These are phyloP conservation scores for Drepanosiphum platanoidis DNA, from an alignment of 2,888 invertebrate species.

Conservation along the genomic window DNA sequence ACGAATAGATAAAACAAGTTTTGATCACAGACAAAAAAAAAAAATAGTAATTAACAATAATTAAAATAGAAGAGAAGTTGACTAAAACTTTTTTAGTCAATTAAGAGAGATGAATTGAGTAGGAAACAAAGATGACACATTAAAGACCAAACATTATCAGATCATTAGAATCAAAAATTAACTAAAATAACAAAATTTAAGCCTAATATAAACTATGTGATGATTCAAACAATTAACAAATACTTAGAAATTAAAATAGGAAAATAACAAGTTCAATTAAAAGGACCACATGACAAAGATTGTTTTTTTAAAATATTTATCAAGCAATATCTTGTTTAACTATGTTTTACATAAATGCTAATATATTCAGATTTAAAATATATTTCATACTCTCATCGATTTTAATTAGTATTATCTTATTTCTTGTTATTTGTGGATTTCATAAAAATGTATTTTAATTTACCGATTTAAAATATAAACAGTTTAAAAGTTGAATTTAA, in stretches of 20 bases:
- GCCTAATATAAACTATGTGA: slow-evolving; percentile 17
- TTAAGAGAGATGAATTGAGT: not conserved
- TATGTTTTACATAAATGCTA: not conserved
- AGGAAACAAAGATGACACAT: slow-evolving; percentile 21
- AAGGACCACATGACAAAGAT: slow-evolving; percentile 1
- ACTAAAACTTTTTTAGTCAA: slow-evolving; percentile 20
- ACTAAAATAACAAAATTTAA: slow-evolving; percentile 26
- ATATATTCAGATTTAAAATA: not conserved
- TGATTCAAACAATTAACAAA: slow-evolving; percentile 15
- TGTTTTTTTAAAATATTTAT: not conserved
- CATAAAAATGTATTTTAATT: not conserved
- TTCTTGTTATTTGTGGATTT: not conserved
- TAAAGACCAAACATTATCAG: slow-evolving; percentile 18
- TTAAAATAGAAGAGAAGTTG: slow-evolving; percentile 40
- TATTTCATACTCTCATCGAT: not conserved
- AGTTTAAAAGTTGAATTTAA: slow-evolving; percentile 13
- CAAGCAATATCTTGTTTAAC: not conserved
- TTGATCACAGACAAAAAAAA: slow-evolving; percentile 56
- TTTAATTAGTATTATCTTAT: not conserved
- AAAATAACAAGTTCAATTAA: not conserved
- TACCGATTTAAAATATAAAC: not conserved
- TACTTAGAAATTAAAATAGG: slow-evolving; percentile 2
- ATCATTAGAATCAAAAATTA: slow-evolving; percentile 16
- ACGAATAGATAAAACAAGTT: slow-evolving; percentile 35
- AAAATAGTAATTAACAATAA: not conserved